phyloP scores from a whole-genome alignment of 2,113 vertebrate species.

The Neogobius melanostomus region DNA sequence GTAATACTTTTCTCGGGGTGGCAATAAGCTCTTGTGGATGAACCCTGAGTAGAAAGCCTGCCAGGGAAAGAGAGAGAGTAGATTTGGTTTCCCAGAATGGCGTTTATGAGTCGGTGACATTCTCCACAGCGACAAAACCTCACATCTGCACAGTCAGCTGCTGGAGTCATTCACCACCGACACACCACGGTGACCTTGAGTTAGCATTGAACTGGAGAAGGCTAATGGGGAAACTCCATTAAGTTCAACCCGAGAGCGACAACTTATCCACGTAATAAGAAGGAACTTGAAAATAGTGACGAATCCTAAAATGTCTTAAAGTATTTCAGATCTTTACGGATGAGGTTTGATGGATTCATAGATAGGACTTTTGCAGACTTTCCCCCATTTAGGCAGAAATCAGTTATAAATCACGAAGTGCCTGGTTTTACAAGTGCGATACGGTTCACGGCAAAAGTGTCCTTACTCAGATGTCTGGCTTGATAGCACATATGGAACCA shows the following conservation, averaged over 20 bases:
- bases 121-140: slow-evolving; percentile 56
- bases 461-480: slow-evolving; percentile 63
- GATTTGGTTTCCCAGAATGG: slow-evolving; percentile 51
- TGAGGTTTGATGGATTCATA: slow-evolving; percentile 50
- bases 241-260: neutral
- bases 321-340: slow-evolving; percentile 14
- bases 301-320: slow-evolving; percentile 4
- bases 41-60: slow-evolving; percentile 37
- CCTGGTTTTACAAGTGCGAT: slow-evolving; percentile 62
- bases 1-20: slow-evolving; percentile 22
- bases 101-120: slow-evolving; percentile 64
- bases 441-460: slow-evolving; percentile 62
- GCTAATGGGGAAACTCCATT: slow-evolving; percentile 14
- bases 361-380: slow-evolving; percentile 41
- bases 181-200: slow-evolving; percentile 26
- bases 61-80: slow-evolving; percentile 29
- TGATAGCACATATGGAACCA: slow-evolving; percentile 51
- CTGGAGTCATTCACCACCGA: slow-evolving; percentile 53
- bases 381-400: slow-evolving; percentile 28
- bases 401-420: slow-evolving; percentile 49
- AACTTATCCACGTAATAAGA: neutral
- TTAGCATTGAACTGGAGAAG: slow-evolving; percentile 33
- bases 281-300: slow-evolving; percentile 7
- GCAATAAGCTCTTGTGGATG: slow-evolving; percentile 36
- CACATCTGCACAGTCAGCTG: slow-evolving; percentile 71